phyloP scores from a whole-genome alignment of 2,888 invertebrate species.

The Dryomyza anilis region DNA sequence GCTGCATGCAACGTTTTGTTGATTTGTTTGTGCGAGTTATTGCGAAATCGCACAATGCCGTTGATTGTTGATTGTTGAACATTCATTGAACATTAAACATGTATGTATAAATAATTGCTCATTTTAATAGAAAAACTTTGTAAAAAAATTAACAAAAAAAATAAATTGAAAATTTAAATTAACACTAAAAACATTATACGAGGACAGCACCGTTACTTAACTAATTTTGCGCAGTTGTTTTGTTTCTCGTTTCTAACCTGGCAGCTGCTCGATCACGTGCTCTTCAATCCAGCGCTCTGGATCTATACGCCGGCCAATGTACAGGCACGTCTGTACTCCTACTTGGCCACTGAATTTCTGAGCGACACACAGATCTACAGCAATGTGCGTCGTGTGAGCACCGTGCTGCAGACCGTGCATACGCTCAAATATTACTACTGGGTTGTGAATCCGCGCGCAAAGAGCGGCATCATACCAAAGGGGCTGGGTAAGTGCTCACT shows the following conservation, averaged over 20 bases:
- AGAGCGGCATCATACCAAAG: conserved; percentile 94
- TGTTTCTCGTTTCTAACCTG: conserved; percentile 88
- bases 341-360: conserved; percentile 98
- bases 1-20: conserved; percentile 35
- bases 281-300: conserved; percentile 99
- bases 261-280: conserved; percentile 98
- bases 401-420: conserved; percentile 97
- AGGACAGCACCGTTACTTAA: conserved; percentile 46
- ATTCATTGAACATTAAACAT: conserved; percentile 40
- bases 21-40: conserved; percentile 27
- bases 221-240: conserved; percentile 78
- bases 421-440: conserved; percentile 99
- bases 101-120: conserved; percentile 55
- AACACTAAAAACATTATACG: neutral
- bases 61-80: conserved; percentile 29
- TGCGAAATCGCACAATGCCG: conserved; percentile 26
- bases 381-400: conserved; percentile 94
- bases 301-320: conserved; percentile 97
- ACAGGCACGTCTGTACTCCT: conserved; percentile 93
- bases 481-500: conserved; percentile 78
- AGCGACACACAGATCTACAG: conserved; percentile 97
- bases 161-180: neutral
- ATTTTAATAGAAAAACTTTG: no score
- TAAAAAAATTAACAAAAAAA: neutral
- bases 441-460: conserved; percentile 93